Percentiles rank a stretch among this genome's conserved stretches.
Conservation (phyloP, 2,888 invertebrate species). For the Colostygia pectinataria region DNA sequence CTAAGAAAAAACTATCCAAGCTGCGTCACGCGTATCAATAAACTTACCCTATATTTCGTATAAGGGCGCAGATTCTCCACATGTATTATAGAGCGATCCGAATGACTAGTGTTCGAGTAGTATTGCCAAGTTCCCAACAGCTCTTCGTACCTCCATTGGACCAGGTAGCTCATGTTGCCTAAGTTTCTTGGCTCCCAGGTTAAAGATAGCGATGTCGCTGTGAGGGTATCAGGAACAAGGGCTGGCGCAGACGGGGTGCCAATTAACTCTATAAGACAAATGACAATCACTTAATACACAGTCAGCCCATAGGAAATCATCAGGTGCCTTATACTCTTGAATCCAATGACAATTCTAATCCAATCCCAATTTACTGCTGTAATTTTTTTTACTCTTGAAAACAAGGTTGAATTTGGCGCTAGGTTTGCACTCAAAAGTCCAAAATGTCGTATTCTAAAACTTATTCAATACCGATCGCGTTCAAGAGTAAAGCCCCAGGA, state of each 20-base stretch:
- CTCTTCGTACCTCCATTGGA: constrained; percentile 90
- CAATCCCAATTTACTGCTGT: too few species aligned
- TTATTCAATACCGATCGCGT: too few species aligned
- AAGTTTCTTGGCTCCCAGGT: constrained; percentile 87
- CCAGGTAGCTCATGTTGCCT: constrained; percentile 83
- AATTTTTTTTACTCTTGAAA: too few species aligned
- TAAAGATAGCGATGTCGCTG: constrained; percentile 90
- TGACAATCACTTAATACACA: neutral
- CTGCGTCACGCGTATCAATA: too few species aligned
- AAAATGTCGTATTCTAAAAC: too few species aligned
- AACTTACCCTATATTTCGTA: constrained; percentile 92
- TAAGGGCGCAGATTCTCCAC: constrained; percentile 93
- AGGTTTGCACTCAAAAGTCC: too few species aligned
- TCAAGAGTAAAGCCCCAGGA: too few species aligned
- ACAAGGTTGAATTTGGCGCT: too few species aligned
- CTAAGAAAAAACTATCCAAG: too few species aligned
- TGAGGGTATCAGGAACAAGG: constrained; percentile 89
- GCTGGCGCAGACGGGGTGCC: constrained; percentile 89
- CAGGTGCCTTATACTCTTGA: too few species aligned
- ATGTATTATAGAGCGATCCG: constrained; percentile 85
- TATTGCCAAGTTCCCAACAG: constrained; percentile 91
- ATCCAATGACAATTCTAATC: too few species aligned
- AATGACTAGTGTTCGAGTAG: constrained; percentile 88
- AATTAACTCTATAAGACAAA: constrained; percentile 78
- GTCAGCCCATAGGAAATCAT: too few species aligned